Evolutionary conservation across 2,888 invertebrate genomes (phyloP).

Genomic region (Hoplodrina ambigua): DNA sequence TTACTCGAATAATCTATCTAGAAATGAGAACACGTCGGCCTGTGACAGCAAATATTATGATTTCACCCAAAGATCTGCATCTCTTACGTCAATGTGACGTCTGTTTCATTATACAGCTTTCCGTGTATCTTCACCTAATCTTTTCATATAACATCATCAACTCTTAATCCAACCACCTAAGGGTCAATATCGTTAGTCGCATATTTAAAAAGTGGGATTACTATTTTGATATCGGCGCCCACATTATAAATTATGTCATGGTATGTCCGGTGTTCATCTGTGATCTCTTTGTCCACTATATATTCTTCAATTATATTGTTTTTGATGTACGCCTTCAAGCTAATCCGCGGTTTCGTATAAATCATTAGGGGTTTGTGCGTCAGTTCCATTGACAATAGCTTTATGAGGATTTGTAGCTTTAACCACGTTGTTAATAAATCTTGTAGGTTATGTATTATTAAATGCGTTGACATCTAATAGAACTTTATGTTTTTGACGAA

Average conservation of each 20-base stretch:
- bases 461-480: slow-evolving; percentile 47
- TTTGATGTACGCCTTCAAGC: slow-evolving; percentile 75
- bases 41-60: slow-evolving; percentile 88
- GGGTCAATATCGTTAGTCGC: slow-evolving; percentile 74
- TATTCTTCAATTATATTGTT: slow-evolving; percentile 74
- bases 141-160: slow-evolving; percentile 66
- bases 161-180: slow-evolving; percentile 75
- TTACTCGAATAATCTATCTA: slow-evolving; percentile 83
- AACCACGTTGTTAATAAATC: slow-evolving; percentile 45
- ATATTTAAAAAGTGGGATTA: slow-evolving; percentile 70
- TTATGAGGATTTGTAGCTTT: slow-evolving; percentile 71
- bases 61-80: slow-evolving; percentile 87
- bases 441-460: slow-evolving; percentile 33
- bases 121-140: slow-evolving; percentile 74
- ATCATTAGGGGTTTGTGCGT: slow-evolving; percentile 67
- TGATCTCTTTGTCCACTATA: slow-evolving; percentile 83
- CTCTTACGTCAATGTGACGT: slow-evolving; percentile 89
- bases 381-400: slow-evolving; percentile 74
- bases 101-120: slow-evolving; percentile 85
- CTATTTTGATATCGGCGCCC: slow-evolving; percentile 86
- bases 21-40: slow-evolving; percentile 80
- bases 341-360: slow-evolving; percentile 75
- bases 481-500: slow-evolving; percentile 35
- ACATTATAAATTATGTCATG: slow-evolving; percentile 86
- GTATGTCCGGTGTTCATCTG: slow-evolving; percentile 86